phyloP scores from a whole-genome alignment of 1,140 invertebrate species.

The Drosophila willistoni region DNA sequence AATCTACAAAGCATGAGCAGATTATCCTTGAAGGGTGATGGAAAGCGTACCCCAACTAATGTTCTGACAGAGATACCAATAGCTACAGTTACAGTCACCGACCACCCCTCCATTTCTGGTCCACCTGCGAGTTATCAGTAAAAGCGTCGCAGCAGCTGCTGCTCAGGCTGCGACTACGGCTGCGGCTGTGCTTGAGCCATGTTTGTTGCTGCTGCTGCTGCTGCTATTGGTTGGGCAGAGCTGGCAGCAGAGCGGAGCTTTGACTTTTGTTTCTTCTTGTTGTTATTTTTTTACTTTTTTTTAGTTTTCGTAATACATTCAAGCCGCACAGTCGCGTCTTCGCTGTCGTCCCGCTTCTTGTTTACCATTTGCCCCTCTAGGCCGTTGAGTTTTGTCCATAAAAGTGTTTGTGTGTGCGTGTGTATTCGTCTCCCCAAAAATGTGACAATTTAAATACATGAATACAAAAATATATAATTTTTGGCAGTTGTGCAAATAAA shows the following conservation, averaged over 20 bases:
- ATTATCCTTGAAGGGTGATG: not conserved
- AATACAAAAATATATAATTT: constrained; percentile 31
- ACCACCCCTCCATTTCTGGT: no score
- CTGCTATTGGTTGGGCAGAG: constrained; percentile 21
- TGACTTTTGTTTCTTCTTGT: constrained; percentile 58
- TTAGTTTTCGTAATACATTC: constrained; percentile 77
- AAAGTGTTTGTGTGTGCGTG: constrained; percentile 19
- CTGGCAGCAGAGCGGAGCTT: constrained; percentile 39
- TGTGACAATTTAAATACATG: constrained; percentile 51
- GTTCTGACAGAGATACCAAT: not conserved
- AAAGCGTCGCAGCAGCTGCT: not conserved
- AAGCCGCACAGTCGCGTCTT: constrained; percentile 66
- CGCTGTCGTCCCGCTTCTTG: constrained; percentile 8
- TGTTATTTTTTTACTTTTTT: constrained; percentile 52
- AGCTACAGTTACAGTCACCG: not conserved
- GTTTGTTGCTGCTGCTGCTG: constrained; percentile 23
- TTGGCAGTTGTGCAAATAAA: constrained; percentile 33
- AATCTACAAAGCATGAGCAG: not conserved
- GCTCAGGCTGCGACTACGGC: constrained; percentile 12
- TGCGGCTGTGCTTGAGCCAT: not conserved
- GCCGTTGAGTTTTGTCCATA: constrained; percentile 3
- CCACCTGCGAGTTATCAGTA: constrained; percentile 1
- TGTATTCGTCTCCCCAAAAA: constrained; percentile 25
- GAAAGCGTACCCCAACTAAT: not conserved
- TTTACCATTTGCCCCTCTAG: not conserved